Conservation (phyloP, 2,113 vertebrate genomes). For the Dromaius novaehollandiae region DNA sequence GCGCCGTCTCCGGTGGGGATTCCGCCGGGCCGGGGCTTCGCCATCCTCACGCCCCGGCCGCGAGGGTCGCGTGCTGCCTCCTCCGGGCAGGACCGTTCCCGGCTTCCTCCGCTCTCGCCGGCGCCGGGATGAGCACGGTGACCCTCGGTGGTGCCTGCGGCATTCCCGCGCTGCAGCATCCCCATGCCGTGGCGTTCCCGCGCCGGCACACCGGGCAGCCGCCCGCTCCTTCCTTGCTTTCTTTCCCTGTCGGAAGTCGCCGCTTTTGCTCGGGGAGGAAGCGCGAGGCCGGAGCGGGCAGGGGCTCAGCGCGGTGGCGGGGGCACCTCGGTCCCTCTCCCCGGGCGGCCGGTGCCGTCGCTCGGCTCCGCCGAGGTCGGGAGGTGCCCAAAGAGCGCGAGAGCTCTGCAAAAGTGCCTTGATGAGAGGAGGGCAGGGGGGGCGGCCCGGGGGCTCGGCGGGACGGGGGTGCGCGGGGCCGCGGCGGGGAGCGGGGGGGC, state of each 20-base stretch:
- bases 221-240: not conserved
- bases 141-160: fast-evolving
- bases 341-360: not conserved
- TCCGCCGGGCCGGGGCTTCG: not conserved
- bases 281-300: not conserved
- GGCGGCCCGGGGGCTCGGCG: not conserved
- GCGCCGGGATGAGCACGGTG: no score
- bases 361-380: not conserved
- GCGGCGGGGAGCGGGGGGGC: not conserved
- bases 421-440: slow-evolving; percentile 5
- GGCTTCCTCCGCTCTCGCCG: not conserved
- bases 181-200: not conserved
- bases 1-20: fast-evolving
- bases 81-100: not conserved
- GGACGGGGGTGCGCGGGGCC: not conserved
- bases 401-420: slow-evolving; percentile 70
- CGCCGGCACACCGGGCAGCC: fast-evolving
- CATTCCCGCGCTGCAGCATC: no score
- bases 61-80: no score
- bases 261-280: slow-evolving; percentile 64
- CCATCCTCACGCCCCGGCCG: no score
- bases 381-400: slow-evolving; percentile 60
- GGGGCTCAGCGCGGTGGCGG: not conserved
- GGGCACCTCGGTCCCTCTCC: not conserved
- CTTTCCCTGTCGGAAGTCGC: slow-evolving; percentile 61